Evolutionary conservation across 2,113 vertebrate genomes (phyloP).

Genomic region (Trematocara stigmaticum): DNA sequence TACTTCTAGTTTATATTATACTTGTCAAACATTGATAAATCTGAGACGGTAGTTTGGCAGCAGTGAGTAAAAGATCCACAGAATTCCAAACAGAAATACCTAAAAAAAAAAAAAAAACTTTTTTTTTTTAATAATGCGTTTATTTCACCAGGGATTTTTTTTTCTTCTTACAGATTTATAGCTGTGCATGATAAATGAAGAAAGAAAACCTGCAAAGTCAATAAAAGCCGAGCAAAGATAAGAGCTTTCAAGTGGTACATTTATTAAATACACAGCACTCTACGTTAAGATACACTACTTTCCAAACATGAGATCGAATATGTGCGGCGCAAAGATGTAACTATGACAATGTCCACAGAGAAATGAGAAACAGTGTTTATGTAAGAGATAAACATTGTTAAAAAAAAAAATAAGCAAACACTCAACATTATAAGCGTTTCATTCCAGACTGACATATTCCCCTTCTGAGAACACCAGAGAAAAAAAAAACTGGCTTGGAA

Average conservation of each 20-base stretch:
- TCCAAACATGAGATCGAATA: constrained; percentile 45
- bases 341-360: constrained; percentile 6
- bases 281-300: constrained; percentile 54
- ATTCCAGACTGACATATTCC: constrained; percentile 12
- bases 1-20: constrained; percentile 73
- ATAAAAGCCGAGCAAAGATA: neutral
- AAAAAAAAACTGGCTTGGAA: constrained; percentile 5
- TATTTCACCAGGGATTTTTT: neutral
- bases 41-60: constrained; percentile 73
- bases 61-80: constrained; percentile 78
- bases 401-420: neutral
- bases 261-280: constrained; percentile 68
- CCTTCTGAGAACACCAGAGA: neutral
- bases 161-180: neutral
- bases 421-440: neutral
- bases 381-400: neutral
- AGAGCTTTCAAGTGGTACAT: constrained; percentile 57
- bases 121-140: neutral
- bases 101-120: neutral
- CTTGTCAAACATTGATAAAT: constrained; percentile 81
- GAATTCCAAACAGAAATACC: constrained; percentile 82
- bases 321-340: neutral
- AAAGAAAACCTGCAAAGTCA: neutral
- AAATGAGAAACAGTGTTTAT: constrained; percentile 21
- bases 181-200: neutral